Evolutionary conservation across 2,797 vertebrate species (phyloP), one percentile per base, ranked within the genome.

Genomic region (Aphelocoma californica): DNA sequence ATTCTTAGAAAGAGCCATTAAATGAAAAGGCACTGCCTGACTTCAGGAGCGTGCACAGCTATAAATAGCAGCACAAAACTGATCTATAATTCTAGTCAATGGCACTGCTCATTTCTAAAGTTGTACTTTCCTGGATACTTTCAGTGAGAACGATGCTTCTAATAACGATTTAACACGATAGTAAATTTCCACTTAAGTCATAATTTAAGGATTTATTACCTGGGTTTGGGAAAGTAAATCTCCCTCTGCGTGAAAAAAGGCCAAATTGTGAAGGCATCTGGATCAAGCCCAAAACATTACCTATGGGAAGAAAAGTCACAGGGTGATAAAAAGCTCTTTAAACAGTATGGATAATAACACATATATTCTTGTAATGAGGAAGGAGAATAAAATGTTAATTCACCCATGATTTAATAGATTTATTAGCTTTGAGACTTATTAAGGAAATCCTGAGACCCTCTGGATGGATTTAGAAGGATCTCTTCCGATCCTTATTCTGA

Each of bases 371-470:
- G 47, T 94, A 97, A 97, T 47, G 84, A 93, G 57, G 56, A 94
- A 95, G 94, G 92, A 96, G 94, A 97, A 97, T 92, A 84, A 97
- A 93, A 94, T 93, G 61, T 90, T 96, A 96, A 95, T 96, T 91
- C 69, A 86, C 14, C 25, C 57, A 91, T 50, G 8, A 89, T 95
- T 93, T 94, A 96, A 91, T 81, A 92, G 72, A 92, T 96, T 95
- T 97, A 92, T 96, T 95, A 74, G 61, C 45, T 95, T 92, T 93
- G 69, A 95, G 64, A n/a, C 53, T 93, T 94, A 56, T 34, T 48
- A 47, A 81, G 50, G 84, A 94, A 97, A 95, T 62, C 16, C 40
- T 89, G 86, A 92, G 87, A 90, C 62, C 91, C 38, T 93, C 69
- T 78, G 71, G 65, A 80, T 14, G 48, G 88, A 69, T 93, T 88